Percentiles rank a stretch among this genome's conserved stretches.
Conservation (phyloP, 2,797 vertebrate species). For the Spinus pinus region DNA sequence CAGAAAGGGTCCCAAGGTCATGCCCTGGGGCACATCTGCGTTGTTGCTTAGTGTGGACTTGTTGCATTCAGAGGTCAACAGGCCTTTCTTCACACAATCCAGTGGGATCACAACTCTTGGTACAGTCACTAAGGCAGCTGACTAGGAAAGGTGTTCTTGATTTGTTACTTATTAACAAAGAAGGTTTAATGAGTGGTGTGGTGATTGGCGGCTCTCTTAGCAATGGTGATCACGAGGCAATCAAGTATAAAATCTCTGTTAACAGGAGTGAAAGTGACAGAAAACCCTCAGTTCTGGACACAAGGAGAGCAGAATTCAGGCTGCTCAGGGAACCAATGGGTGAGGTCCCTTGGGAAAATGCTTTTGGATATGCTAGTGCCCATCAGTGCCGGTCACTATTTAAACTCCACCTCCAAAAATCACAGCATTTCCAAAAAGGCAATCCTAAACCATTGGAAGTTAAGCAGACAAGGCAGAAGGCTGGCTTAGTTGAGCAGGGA, state of each 20-base stretch:
- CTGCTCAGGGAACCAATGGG: background rate
- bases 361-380: background rate
- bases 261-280: background rate
- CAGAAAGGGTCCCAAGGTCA: background rate
- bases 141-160: background rate
- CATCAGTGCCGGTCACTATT: background rate
- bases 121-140: background rate
- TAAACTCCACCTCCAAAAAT: background rate
- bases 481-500: background rate
- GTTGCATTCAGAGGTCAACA: background rate
- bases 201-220: background rate
- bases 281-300: background rate
- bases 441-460: background rate
- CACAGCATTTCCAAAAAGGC: background rate
- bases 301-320: background rate
- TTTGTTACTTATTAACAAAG: background rate
- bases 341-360: background rate
- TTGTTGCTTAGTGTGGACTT: background rate
- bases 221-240: fast-evolving
- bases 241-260: background rate
- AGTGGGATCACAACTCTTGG: background rate
- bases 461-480: background rate
- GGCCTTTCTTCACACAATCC: background rate
- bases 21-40: fast-evolving
- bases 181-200: background rate